phyloP scores from a whole-genome alignment of 2,888 invertebrate genomes.

The Hirtodrosophila trivittata region DNA sequence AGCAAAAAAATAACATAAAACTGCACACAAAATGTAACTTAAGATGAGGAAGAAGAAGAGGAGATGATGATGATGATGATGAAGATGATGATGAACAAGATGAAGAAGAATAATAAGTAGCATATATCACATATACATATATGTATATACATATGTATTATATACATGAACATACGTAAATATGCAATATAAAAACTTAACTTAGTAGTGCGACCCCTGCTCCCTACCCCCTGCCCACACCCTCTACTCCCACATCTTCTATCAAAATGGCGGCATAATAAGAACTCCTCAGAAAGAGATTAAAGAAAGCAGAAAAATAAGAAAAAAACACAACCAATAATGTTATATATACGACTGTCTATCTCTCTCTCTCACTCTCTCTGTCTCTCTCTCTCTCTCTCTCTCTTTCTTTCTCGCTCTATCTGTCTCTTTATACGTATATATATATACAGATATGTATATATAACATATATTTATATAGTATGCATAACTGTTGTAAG shows the following conservation, averaged over 20 bases:
- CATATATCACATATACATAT: constrained; percentile 4
- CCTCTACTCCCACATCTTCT: constrained; percentile 8
- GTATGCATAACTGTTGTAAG: constrained; percentile 58
- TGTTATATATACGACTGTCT: too few relatives aligned
- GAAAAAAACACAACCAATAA: too few relatives aligned
- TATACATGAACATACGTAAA: too few relatives aligned
- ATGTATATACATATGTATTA: background rate
- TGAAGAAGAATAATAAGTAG: constrained; percentile 18
- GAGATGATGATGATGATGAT: background rate
- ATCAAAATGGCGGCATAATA: too few relatives aligned
- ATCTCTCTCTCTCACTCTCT: constrained; percentile 17
- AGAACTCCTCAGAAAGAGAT: too few relatives aligned
- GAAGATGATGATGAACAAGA: background rate
- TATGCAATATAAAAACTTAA: too few relatives aligned
- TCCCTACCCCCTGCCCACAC: too few relatives aligned
- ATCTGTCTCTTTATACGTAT: background rate
- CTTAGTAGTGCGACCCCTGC: too few relatives aligned
- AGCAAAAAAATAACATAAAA: background rate
- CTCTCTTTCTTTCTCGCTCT: background rate
- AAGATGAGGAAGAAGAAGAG: too few relatives aligned
- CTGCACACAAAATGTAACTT: background rate
- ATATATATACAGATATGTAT: background rate
- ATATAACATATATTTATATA: constrained; percentile 4
- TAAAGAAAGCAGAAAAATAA: too few relatives aligned
- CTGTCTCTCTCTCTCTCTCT: constrained; percentile 2